A percentile compares a stretch with the other conserved stretches of the same genome.
These are phyloP conservation scores for Ploceus nigricollis DNA, from an alignment of 2,113 vertebrate species.

Conservation along the genomic window DNA sequence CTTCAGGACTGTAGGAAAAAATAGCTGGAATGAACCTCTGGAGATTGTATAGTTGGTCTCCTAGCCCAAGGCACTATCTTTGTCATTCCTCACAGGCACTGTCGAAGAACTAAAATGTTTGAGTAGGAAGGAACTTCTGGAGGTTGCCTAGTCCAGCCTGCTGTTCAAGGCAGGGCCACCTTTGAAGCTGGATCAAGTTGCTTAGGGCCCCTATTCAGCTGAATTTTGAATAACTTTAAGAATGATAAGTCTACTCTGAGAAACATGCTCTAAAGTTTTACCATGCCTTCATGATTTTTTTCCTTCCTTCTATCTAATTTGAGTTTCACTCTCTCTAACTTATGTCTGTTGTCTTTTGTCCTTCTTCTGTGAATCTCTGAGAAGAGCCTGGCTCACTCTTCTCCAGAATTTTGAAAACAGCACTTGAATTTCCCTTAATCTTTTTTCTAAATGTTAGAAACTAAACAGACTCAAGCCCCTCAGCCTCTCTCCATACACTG, in stretches of 20 bases:
- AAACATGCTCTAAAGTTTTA: neutral
- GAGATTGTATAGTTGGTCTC: neutral
- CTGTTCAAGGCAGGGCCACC: neutral
- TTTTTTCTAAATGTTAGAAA: neutral
- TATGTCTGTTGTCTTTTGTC: neutral
- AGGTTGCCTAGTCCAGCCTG: neutral
- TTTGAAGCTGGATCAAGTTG: neutral
- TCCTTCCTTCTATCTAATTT: neutral
- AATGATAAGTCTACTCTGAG: neutral
- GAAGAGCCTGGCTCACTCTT: neutral
- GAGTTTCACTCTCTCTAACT: neutral
- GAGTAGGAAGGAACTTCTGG: neutral
- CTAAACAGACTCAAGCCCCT: neutral
- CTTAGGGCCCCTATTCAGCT: neutral
- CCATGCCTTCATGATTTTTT: neutral
- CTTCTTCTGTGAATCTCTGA: neutral
- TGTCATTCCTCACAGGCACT: neutral
- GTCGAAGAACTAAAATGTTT: neutral
- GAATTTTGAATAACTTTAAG: neutral
- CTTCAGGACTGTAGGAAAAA: neutral
- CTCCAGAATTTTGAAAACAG: neutral
- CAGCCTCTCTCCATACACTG: neutral
- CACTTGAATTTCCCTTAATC: neutral
- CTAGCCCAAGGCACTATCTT: constrained; percentile 31
- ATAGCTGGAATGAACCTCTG: neutral